These are phyloP conservation scores for Caenorhabditis sp. DNA, from an alignment of 2,888 invertebrate genomes.

Conservation along the genomic window DNA sequence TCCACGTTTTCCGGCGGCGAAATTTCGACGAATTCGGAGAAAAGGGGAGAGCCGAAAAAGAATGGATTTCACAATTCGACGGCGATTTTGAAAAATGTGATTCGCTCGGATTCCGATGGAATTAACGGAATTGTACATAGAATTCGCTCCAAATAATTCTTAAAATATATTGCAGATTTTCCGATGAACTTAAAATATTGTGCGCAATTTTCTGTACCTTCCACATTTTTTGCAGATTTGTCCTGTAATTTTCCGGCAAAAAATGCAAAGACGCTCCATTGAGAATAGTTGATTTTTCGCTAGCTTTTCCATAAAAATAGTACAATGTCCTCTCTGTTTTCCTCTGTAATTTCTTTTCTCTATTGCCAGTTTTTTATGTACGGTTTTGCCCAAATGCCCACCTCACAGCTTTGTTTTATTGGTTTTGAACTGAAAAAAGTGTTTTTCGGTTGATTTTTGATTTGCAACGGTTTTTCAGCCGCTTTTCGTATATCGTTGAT, in stretches of 20 bases:
- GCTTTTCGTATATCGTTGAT: not conserved
- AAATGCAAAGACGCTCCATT: too few relatives aligned
- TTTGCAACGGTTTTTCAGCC: constrained; percentile 10
- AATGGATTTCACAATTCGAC: constrained; percentile 6
- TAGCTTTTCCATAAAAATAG: too few relatives aligned
- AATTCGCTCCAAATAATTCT: constrained; percentile 42
- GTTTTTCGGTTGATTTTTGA: not conserved
- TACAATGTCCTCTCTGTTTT: too few relatives aligned
- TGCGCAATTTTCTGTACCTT: too few relatives aligned
- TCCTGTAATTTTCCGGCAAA: too few relatives aligned
- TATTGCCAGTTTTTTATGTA: too few relatives aligned
- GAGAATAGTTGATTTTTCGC: too few relatives aligned
- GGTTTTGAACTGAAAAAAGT: not conserved
- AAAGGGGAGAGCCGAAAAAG: not conserved
- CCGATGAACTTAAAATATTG: too few relatives aligned
- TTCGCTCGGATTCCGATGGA: constrained; percentile 33
- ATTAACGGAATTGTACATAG: constrained; percentile 52
- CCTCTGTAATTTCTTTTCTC: too few relatives aligned
- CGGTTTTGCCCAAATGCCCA: too few relatives aligned
- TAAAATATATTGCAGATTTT: too few relatives aligned
- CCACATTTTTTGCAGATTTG: too few relatives aligned
- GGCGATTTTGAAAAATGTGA: constrained; percentile 22
- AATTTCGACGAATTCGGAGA: not conserved
- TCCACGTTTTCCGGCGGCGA: constrained; percentile 17
- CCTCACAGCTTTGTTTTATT: not conserved